Evolutionary conservation across 2,888 invertebrate species (phyloP).

Genomic region (Atherix ibis): DNA sequence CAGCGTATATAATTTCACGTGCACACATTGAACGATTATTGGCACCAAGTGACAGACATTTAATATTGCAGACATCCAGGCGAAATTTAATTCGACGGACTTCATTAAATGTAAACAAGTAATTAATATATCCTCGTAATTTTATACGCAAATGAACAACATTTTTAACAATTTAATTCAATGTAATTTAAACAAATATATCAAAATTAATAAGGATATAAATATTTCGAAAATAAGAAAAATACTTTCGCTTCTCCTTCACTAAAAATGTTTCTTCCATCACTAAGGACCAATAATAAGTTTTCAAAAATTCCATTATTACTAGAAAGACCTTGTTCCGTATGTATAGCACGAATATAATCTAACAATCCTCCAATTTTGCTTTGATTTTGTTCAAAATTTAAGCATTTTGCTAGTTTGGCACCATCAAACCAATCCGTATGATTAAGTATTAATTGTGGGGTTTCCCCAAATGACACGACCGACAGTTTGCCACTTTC

Average conservation of each 20-base stretch:
- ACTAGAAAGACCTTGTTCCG: slow-evolving; percentile 33
- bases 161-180: no score
- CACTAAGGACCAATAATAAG: slow-evolving; percentile 82
- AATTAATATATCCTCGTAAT: no score
- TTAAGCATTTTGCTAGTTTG: slow-evolving; percentile 60
- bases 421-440: slow-evolving; percentile 69
- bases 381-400: slow-evolving; percentile 82
- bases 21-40: no score
- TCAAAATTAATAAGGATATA: no score
- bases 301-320: slow-evolving; percentile 33
- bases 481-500: slow-evolving; percentile 90
- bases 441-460: slow-evolving; percentile 79
- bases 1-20: no score
- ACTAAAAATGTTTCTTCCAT: slow-evolving; percentile 84
- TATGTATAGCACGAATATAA: slow-evolving; percentile 51
- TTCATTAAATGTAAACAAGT: no score
- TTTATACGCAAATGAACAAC: no score
- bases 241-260: slow-evolving; percentile 63
- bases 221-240: background rate
- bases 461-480: slow-evolving; percentile 76
- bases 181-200: background rate
- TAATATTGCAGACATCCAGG: no score
- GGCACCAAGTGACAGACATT: no score
- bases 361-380: slow-evolving; percentile 69
- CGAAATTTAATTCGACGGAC: no score